phyloP scores from a whole-genome alignment of 1,140 invertebrate genomes.

The Neodiprion fabricii region DNA sequence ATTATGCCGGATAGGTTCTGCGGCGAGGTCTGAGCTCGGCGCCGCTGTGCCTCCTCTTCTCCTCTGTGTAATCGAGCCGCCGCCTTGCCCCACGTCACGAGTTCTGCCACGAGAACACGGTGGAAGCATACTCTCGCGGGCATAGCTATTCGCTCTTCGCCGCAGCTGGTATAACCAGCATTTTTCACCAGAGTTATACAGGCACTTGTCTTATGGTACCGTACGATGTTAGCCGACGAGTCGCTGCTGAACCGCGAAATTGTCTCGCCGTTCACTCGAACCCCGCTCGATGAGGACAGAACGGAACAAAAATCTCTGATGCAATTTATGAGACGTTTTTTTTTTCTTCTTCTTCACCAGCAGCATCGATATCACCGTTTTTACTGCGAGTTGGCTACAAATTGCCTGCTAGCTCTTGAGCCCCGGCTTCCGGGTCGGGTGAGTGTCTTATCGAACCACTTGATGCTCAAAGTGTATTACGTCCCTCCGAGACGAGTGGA shows the following conservation, averaged over 20 bases:
- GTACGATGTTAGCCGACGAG: no score
- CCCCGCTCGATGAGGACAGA: no score
- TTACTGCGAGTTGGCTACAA: background rate
- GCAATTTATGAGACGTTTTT: no score
- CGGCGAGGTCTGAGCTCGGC: constrained; percentile 4
- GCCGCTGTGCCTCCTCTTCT: constrained; percentile 3
- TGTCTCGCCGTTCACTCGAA: no score
- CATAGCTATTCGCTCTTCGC: background rate
- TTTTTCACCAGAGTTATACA: no score
- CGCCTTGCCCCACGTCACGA: constrained; percentile 22
- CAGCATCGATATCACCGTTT: no score
- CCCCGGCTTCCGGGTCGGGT: background rate
- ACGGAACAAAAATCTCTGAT: no score
- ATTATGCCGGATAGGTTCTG: constrained; percentile 17
- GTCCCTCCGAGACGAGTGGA: background rate
- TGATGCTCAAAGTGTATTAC: background rate
- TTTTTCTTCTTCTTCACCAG: no score
- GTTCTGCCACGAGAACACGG: constrained; percentile 7
- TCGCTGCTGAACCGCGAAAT: no score
- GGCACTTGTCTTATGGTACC: no score
- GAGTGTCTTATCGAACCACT: constrained; percentile 14
- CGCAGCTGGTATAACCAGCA: background rate
- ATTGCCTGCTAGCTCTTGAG: background rate
- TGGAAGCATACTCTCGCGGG: background rate
- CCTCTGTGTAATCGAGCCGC: constrained; percentile 24